These are phyloP conservation scores for Eueremaeus valkanovi DNA, from an alignment of 2,888 invertebrate genomes.

Conservation along the genomic window DNA sequence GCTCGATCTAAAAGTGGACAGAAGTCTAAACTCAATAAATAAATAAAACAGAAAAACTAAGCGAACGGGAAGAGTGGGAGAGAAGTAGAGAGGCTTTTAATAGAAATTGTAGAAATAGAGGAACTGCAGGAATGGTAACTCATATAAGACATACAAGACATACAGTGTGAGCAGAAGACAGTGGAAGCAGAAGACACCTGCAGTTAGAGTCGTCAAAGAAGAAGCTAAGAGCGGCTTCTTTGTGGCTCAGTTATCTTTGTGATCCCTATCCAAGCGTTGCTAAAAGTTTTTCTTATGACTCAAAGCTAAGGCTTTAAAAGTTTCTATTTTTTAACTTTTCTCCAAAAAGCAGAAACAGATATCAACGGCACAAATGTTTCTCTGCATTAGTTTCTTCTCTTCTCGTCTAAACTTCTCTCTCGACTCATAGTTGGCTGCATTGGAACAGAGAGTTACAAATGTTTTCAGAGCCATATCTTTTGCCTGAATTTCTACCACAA, in stretches of 20 bases:
- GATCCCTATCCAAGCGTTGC: conserved; percentile 17
- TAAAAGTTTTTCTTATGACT: conserved; percentile 15
- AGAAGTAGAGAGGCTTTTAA: conserved; percentile 5
- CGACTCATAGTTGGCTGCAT: background rate
- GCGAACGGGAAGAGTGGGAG: background rate
- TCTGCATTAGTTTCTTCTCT: background rate
- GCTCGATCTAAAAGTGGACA: conserved; percentile 27
- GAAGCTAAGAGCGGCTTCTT: background rate
- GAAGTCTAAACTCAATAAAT: background rate
- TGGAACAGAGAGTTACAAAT: background rate
- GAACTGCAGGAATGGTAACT: background rate
- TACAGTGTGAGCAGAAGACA: background rate
- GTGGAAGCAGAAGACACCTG: conserved; percentile 21
- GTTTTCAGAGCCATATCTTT: background rate
- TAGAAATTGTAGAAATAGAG: too few species aligned
- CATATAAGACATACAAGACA: background rate
- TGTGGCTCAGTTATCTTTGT: conserved; percentile 10
- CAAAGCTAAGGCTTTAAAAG: background rate
- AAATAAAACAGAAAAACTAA: conserved; percentile 2
- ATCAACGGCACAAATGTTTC: background rate
- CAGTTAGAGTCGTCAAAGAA: conserved; percentile 11
- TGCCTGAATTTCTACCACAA: conserved; percentile 2
- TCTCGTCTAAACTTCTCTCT: background rate
- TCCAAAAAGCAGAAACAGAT: background rate
- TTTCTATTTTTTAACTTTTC: conserved; percentile 16